phyloP scores from a whole-genome alignment of 2,797 vertebrate species.

The Anguilla megastoma region DNA sequence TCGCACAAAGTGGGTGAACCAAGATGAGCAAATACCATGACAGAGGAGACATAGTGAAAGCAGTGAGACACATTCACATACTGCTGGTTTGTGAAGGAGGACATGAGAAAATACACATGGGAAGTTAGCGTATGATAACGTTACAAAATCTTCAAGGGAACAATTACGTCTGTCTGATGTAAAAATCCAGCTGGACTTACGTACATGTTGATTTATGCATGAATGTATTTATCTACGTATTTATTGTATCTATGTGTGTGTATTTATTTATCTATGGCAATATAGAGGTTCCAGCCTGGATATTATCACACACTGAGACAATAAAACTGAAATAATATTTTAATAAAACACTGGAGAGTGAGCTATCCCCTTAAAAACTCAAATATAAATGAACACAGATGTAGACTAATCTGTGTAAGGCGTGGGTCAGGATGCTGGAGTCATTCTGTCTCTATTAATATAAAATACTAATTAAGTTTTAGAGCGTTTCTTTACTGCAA shows the following conservation, averaged over 20 bases:
- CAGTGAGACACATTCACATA: neutral
- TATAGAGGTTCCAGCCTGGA: neutral
- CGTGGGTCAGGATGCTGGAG: neutral
- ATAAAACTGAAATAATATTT: neutral
- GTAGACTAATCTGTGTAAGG: neutral
- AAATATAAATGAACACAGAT: neutral
- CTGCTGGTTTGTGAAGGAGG: neutral
- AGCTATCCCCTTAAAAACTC: neutral
- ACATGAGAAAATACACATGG: neutral
- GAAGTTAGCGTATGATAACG: too few species aligned
- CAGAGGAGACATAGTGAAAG: neutral
- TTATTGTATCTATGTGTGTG: too few species aligned
- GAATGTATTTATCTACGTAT: too few species aligned
- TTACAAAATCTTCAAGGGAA: too few species aligned
- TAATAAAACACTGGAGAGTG: neutral
- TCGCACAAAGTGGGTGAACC: neutral
- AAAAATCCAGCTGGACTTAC: too few species aligned
- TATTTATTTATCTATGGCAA: neutral
- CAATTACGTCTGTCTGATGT: too few species aligned
- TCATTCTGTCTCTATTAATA: neutral
- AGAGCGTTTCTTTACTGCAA: neutral
- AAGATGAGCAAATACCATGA: neutral
- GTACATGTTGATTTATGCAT: too few species aligned
- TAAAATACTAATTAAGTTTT: conserved; percentile 10
- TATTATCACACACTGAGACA: neutral